Conservation (phyloP, 2,113 vertebrate species). For the Balaeniceps rex region DNA sequence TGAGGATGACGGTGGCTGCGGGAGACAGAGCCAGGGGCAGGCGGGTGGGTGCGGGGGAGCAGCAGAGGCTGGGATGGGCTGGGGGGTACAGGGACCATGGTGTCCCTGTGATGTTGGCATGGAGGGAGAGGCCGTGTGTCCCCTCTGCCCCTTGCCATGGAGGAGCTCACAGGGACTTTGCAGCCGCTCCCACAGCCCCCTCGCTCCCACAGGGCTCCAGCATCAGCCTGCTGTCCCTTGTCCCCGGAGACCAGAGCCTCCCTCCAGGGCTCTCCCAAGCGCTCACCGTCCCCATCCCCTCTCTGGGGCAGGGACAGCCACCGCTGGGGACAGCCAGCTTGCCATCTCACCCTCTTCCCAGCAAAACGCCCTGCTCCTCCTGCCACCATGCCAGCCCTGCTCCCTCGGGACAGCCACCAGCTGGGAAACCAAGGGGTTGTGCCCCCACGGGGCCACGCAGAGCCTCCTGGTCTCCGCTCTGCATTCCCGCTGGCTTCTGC, state of each 20-base stretch:
- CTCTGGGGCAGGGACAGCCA: not conserved
- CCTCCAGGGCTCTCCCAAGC: not conserved
- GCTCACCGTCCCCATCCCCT: not conserved
- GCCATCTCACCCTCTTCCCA: not conserved
- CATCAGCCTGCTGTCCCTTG: not conserved
- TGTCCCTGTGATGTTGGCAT: not conserved
- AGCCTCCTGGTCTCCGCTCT: constrained; percentile 21
- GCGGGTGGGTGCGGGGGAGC: not conserved
- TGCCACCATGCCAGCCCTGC: not conserved
- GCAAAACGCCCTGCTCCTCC: not conserved
- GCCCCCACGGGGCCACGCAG: fast-evolving
- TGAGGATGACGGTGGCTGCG: constrained; percentile 91
- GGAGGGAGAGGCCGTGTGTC: not conserved
- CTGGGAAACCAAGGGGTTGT: not conserved
- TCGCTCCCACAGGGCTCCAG: not conserved
- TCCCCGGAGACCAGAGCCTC: not conserved
- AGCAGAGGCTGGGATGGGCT: not conserved
- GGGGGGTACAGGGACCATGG: fast-evolving
- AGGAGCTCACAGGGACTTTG: not conserved
- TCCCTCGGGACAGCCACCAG: not conserved
- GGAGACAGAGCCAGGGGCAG: not conserved
- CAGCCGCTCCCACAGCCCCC: fast-evolving
- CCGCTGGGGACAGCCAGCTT: not conserved
- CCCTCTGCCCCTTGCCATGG: not conserved
- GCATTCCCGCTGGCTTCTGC: constrained; percentile 49